These are phyloP conservation scores for Lymantria monacha DNA, from an alignment of 2,888 invertebrate genomes.

Conservation along the genomic window DNA sequence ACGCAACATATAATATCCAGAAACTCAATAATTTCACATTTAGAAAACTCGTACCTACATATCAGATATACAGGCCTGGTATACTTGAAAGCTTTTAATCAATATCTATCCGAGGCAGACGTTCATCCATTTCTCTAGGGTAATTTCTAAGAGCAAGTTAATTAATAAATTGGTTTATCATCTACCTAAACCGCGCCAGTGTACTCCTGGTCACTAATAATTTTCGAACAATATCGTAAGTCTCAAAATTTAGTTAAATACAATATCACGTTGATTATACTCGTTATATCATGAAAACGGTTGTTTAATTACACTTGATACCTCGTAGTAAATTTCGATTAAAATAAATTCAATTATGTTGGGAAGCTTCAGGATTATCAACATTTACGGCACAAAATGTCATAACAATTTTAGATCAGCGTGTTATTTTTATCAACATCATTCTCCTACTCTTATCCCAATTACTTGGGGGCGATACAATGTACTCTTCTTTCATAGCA, in stretches of 20 bases:
- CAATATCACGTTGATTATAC: slow-evolving; percentile 5
- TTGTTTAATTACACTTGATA: slow-evolving; percentile 4
- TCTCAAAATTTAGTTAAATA: slow-evolving; percentile 5
- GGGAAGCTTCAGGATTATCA: background rate
- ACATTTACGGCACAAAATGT: too few species aligned
- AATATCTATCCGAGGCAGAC: slow-evolving; percentile 16
- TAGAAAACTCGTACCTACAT: too few species aligned
- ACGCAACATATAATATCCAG: too few species aligned
- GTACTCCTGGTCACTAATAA: slow-evolving; percentile 5
- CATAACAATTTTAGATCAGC: too few species aligned
- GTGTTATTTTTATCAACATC: too few species aligned
- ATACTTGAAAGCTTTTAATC: slow-evolving; percentile 11
- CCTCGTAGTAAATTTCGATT: background rate
- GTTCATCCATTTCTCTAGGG: slow-evolving; percentile 6
- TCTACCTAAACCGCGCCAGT: background rate
- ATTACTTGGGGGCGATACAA: too few species aligned
- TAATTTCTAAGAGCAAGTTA: slow-evolving; percentile 4
- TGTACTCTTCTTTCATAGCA: too few species aligned
- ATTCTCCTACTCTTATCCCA: too few species aligned
- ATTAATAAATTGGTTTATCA: slow-evolving; percentile 12
- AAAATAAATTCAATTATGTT: background rate
- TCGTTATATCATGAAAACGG: slow-evolving; percentile 8
- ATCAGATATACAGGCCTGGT: too few species aligned
- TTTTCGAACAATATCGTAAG: slow-evolving; percentile 4
- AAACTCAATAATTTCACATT: too few species aligned